Conservation (phyloP, 2,797 vertebrate species). For the Ctenochaetus hawaiiensis region DNA sequence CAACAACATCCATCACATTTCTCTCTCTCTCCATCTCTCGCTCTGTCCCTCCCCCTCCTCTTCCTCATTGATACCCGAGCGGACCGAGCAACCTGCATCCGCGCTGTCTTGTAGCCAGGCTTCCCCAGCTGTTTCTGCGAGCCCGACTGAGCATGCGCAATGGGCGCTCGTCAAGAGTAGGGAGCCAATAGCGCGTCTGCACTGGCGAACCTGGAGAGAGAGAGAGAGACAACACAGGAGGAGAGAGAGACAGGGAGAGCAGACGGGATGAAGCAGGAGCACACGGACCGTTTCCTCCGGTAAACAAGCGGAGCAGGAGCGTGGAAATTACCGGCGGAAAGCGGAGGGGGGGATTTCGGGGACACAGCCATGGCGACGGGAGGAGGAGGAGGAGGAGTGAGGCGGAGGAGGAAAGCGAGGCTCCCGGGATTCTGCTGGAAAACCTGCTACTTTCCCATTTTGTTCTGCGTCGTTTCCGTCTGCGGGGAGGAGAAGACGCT, state of each 20-base stretch:
- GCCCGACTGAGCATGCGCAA: slow-evolving; percentile 70
- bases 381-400: slow-evolving; percentile 78
- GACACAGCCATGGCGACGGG: slow-evolving; percentile 82
- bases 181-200: slow-evolving; percentile 60
- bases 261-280: slow-evolving; percentile 55
- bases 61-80: slow-evolving; percentile 44
- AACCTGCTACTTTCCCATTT: slow-evolving; percentile 83
- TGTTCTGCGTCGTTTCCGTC: slow-evolving; percentile 86
- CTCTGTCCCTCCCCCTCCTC: slow-evolving; percentile 20
- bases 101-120: slow-evolving; percentile 39
- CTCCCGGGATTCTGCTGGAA: slow-evolving; percentile 84
- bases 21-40: not conserved
- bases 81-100: slow-evolving; percentile 57
- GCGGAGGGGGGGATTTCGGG: slow-evolving; percentile 68
- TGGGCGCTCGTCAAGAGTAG: slow-evolving; percentile 49
- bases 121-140: slow-evolving; percentile 61
- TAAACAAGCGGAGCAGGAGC: slow-evolving; percentile 73
- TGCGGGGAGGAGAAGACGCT: slow-evolving; percentile 86
- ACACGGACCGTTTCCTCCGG: slow-evolving; percentile 50
- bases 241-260: slow-evolving; percentile 10
- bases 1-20: slow-evolving; percentile 59
- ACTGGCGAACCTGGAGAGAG: slow-evolving; percentile 38
- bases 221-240: slow-evolving; percentile 19
- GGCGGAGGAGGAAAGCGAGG: slow-evolving; percentile 75
- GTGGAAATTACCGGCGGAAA: slow-evolving; percentile 70